phyloP scores from a whole-genome alignment of 92 coral and sea anemone species.

The Siderastrea radians region DNA sequence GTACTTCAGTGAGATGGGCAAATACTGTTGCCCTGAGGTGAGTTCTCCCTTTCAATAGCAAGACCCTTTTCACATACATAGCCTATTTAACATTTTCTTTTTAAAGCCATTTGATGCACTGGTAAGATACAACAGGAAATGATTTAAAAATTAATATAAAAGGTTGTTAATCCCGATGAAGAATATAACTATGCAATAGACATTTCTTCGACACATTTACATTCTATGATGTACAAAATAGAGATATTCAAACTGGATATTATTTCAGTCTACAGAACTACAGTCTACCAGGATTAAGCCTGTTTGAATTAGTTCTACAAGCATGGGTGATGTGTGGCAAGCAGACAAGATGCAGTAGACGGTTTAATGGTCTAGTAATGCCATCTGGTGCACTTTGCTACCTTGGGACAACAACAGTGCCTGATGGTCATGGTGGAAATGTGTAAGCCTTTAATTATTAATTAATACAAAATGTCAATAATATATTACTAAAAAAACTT shows the following conservation, averaged over 20 bases:
- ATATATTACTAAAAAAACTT: background rate
- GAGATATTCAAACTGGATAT: background rate
- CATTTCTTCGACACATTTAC: no score
- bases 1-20: no score
- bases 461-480: slow-evolving; percentile 11
- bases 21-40: no score
- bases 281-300: slow-evolving; percentile 18
- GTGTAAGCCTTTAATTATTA: slow-evolving; percentile 3
- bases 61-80: no score
- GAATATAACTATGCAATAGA: no score
- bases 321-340: slow-evolving; percentile 60
- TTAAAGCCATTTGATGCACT: no score
- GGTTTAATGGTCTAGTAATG: slow-evolving; percentile 17
- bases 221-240: no score
- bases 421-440: slow-evolving; percentile 33
- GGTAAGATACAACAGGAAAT: no score
- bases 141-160: no score
- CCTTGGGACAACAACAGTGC: slow-evolving; percentile 41
- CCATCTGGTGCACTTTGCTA: slow-evolving; percentile 43
- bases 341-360: slow-evolving; percentile 54
- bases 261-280: slow-evolving; percentile 16
- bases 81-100: no score
- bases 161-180: no score
- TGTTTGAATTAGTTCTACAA: slow-evolving; percentile 42
- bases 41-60: no score